Percentiles rank a stretch among this genome's conserved stretches.
These are phyloP conservation scores for Thalassophryne amazonica DNA, from an alignment of 2,797 vertebrate species.

Conservation along the genomic window DNA sequence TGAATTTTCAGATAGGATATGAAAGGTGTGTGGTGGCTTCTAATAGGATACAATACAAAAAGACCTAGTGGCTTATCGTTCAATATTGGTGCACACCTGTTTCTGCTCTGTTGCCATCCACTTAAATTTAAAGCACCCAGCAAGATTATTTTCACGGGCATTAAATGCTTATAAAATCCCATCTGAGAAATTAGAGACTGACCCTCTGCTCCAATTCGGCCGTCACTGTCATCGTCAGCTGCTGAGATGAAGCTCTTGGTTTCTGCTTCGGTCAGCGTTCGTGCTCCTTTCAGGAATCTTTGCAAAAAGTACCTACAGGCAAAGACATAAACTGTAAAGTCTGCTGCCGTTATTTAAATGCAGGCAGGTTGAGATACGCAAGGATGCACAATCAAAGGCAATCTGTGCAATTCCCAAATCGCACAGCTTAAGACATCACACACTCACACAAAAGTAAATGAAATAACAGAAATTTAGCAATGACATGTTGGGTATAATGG, in stretches of 20 bases:
- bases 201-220: conserved; percentile 93
- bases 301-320: conserved; percentile 87
- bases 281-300: conserved; percentile 84
- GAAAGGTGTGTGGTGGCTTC: too few relatives aligned
- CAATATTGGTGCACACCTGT: too few relatives aligned
- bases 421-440: not conserved
- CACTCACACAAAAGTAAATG: conserved; percentile 23
- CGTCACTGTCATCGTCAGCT: conserved; percentile 90
- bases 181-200: conserved; percentile 44
- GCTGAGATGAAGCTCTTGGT: conserved; percentile 86
- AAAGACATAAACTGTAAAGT: conserved; percentile 15
- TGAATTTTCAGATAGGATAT: too few relatives aligned
- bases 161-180: not conserved
- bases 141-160: conserved; percentile 4
- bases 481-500: conserved; percentile 26
- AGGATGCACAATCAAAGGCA: not conserved
- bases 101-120: not conserved
- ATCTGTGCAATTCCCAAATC: conserved; percentile 1
- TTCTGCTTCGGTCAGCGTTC: conserved; percentile 86
- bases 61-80: too few relatives aligned
- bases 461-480: conserved; percentile 29
- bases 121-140: not conserved
- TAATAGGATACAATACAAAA: too few relatives aligned
- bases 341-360: not conserved
- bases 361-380: not conserved